Evolutionary conservation across 2,113 vertebrate species (phyloP).

Genomic region (Nothocercus nigrocapillus): DNA sequence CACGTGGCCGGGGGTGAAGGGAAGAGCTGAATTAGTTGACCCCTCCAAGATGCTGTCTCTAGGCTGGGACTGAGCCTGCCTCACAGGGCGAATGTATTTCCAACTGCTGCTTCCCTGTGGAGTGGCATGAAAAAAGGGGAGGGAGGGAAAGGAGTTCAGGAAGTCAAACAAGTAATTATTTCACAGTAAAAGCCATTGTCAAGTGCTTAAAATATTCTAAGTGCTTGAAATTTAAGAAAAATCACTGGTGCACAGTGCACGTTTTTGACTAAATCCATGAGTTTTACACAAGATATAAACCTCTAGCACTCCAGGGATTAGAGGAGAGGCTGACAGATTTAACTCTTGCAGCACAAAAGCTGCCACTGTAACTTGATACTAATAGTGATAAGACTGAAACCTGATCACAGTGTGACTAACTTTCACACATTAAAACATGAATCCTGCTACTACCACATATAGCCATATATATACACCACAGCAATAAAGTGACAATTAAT

Average conservation of each 20-base stretch:
- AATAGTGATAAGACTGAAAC: not conserved
- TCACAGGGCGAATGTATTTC: not conserved
- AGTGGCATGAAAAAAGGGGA: not conserved
- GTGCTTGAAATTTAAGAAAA: not conserved
- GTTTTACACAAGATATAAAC: not conserved
- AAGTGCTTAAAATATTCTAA: not conserved
- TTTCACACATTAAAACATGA: not conserved
- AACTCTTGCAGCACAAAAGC: conserved; percentile 21
- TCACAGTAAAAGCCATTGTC: not conserved
- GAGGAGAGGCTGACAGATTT: not conserved
- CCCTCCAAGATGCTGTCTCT: not conserved
- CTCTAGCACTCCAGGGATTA: not conserved
- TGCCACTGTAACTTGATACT: not conserved
- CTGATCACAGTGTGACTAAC: not conserved
- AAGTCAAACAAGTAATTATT: not conserved
- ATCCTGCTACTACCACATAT: not conserved
- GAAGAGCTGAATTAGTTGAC: not conserved
- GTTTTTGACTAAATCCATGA: not conserved
- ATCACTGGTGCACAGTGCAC: not conserved
- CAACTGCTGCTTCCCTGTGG: not conserved
- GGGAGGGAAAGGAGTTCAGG: too few relatives aligned
- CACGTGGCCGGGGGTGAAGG: not conserved
- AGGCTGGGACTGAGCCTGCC: not conserved
- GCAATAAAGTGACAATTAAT: not conserved
- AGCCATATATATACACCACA: not conserved